Evolutionary conservation across 2,797 vertebrate genomes (phyloP).

Genomic region (Pseudotriccus pelzelni): DNA sequence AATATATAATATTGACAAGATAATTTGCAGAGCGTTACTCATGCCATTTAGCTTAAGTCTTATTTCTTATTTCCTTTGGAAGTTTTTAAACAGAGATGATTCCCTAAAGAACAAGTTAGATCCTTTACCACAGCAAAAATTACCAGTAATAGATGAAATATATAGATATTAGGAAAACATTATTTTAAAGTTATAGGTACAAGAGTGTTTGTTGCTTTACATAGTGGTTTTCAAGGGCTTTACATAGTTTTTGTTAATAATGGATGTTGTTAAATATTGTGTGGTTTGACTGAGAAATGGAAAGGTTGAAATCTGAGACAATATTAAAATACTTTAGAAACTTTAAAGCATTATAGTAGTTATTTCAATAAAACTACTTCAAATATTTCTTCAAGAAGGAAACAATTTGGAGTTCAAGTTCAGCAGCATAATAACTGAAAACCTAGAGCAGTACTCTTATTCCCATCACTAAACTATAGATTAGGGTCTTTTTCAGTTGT

Average conservation of each 20-base stretch:
- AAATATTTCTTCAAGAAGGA: conserved; percentile 65
- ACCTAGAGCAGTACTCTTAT: conserved; percentile 18
- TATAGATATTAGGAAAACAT: conserved; percentile 29
- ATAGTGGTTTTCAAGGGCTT: not conserved
- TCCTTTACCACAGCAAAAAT: not conserved
- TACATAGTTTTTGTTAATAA: conserved; percentile 20
- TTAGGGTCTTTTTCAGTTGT: conserved; percentile 59
- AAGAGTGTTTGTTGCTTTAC: not conserved
- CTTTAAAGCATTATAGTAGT: conserved; percentile 46
- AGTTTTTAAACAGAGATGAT: conserved; percentile 21
- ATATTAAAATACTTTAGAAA: conserved; percentile 45
- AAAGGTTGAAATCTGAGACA: conserved; percentile 38
- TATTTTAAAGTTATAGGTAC: not conserved
- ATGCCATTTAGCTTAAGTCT: conserved; percentile 12
- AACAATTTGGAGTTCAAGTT: conserved; percentile 65
- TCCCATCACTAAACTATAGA: conserved; percentile 58
- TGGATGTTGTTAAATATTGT: not conserved
- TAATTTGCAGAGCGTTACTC: conserved; percentile 47
- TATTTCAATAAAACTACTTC: conserved; percentile 60
- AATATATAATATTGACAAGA: conserved; percentile 9
- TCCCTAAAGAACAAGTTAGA: conserved; percentile 4
- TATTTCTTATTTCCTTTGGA: conserved; percentile 24
- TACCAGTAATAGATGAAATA: conserved; percentile 12
- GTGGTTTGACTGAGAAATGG: not conserved
- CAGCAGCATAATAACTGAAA: conserved; percentile 53